Base-by-base conservation (phyloP, 2,797 vertebrate genomes). In the Mus spretus region DNA sequence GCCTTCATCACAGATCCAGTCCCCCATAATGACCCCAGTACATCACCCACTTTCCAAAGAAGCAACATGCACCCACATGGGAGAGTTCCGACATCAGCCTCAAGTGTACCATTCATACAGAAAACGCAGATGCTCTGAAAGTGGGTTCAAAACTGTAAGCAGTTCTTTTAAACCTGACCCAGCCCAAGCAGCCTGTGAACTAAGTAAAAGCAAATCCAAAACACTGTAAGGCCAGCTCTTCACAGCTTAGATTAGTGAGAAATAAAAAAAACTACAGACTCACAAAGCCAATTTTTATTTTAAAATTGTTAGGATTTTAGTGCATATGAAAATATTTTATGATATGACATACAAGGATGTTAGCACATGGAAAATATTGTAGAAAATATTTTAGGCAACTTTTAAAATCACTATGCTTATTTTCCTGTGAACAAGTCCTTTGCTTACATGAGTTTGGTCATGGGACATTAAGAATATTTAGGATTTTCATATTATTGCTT, bases 271-370 rank as follows among this genome's bases (percentile, higher is more conserved):
- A 44, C 75, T 74, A 95, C 79, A 89, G 96, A 87, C 19, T 96
- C 94, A 81, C 67, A 74, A 97, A 97, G 37, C 83, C 97, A 96
- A 96, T 37, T 95, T 97, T 97, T 98, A 97, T 97, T 97, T 97
- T 87, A 93, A 96, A 89, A 57, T 89, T 88, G 89, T 88, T 90
- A 93, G 20, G 0, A 55, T 96, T 94, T 94, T 84, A 75, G 86
- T 89, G 57, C 37, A 59, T 78, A 80, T 50, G 90, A 95, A 96
- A 96, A 44, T 78, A 26, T 75, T 92, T 57, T 91, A 70, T 93
- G 89, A 90, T 65, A 83, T 20, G 31, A 74, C 82, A 94, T 55
- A 67, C 28, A 84, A 84, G 93, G 80, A 81, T 74, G 53, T 87
- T 74, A 93, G 65, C 74, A 93, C 34, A 97, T 13, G 79, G 34